These are phyloP conservation scores for Lepus oiostolus DNA, from an alignment of 2,797 vertebrate species.

Conservation along the genomic window DNA sequence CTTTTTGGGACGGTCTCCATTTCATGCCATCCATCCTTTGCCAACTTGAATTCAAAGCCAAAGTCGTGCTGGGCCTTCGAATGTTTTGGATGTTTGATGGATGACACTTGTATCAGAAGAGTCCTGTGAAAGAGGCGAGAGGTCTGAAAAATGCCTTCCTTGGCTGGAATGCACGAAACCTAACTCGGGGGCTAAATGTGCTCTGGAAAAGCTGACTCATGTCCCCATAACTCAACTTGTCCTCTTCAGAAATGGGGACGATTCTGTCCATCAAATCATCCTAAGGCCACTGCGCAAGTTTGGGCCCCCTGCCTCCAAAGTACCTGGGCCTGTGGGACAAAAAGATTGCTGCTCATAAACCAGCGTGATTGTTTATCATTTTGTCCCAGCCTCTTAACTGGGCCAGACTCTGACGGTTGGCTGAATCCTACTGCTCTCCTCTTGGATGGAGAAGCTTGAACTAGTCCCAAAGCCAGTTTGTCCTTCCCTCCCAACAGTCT, in stretches of 20 bases:
- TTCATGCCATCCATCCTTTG: conserved; percentile 48
- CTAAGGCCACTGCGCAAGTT: background rate
- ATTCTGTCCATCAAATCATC: conserved; percentile 13
- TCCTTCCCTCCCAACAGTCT: background rate
- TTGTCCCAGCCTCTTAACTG: background rate
- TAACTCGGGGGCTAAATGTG: conserved; percentile 53
- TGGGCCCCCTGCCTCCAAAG: conserved; percentile 46
- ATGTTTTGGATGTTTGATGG: conserved; percentile 68
- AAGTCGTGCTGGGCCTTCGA: conserved; percentile 42
- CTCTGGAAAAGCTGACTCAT: conserved; percentile 55
- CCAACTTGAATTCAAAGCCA: conserved; percentile 76
- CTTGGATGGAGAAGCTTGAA: conserved; percentile 43
- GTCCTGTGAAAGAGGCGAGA: conserved; percentile 52
- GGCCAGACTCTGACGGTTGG: conserved; percentile 19
- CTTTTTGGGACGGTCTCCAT: conserved; percentile 59
- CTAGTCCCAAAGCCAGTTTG: background rate
- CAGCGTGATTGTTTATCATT: conserved; percentile 33
- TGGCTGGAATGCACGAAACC: conserved; percentile 67
- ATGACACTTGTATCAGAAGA: conserved; percentile 68
- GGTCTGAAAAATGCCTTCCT: conserved; percentile 64
- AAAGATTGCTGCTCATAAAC: conserved; percentile 42
- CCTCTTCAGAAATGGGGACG: conserved; percentile 44
- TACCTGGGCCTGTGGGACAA: background rate
- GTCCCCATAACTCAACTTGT: conserved; percentile 12
- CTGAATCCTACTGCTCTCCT: conserved; percentile 30